Base-by-base conservation (phyloP, 2,888 invertebrate genomes). In the Macaria liturata region DNA sequence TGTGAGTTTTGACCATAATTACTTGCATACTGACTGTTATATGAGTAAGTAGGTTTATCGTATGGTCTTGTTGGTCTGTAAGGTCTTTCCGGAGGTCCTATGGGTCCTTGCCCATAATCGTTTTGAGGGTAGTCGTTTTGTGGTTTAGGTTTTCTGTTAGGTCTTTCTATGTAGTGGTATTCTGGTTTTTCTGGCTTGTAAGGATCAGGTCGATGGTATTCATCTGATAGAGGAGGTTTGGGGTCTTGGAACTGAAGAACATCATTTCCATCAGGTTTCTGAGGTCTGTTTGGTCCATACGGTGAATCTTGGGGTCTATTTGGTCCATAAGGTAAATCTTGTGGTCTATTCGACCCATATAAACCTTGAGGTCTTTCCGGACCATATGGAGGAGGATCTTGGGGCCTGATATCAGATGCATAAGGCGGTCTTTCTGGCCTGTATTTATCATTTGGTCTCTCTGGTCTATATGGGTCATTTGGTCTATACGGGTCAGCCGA, bases 81-180 rank as follows among this genome's bases (percentile, higher is more conserved):
- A 3, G 85, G 80, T 45, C 70, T 67, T 40, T 70, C 69, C 56
- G 74, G 73, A 37, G 79, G 76, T 0, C 75, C 74, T 46, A 74
- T 48, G 45, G 81, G 76, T 3, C 69, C 73, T 46, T 71, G 71
- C 32, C 64, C 71, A 54, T 69, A 49, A 59, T 61, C 57, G 3
- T 46, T 65, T 43, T 60, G 65, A n/a, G 50, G 54, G 42, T 66
- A 72, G 4, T 66, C 67, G 0, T 65, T 56, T 9, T 64, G 54
- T 3, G 74, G 75, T 2, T 56, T 59, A 42, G 89, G 90, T 64
- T 80, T 88, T 50, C 81, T 81, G 63, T 78, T 86, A 4, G 90
- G 91, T 62, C 87, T 80, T 0, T 77, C 70, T 20, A 86, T 80
- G 58, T 90, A 89, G 9, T 84, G 74, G 55, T 88, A 88, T 30